A percentile compares a stretch with the other conserved stretches of the same genome.
Evolutionary conservation across 2,113 vertebrate species (phyloP).

Genomic region (Pycnonotus jocosus): DNA sequence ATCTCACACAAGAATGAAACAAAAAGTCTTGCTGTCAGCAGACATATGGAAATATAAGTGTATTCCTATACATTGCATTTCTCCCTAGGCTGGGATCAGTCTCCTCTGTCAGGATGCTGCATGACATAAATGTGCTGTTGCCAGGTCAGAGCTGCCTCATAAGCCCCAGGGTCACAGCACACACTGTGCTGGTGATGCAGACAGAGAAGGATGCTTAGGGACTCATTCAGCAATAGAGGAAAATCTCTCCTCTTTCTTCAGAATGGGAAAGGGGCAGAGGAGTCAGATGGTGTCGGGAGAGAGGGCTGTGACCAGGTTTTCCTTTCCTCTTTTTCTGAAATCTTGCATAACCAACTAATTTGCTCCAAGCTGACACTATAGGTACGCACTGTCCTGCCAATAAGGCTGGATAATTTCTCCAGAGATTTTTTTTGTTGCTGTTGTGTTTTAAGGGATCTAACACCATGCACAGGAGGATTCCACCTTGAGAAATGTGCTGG

Average conservation of each 20-base stretch:
- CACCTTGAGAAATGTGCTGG: neutral
- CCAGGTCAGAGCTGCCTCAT: neutral
- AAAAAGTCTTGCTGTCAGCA: neutral
- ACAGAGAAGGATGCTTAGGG: neutral
- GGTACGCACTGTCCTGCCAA: neutral
- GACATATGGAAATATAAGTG: neutral
- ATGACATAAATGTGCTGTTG: neutral
- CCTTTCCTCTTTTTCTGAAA: neutral
- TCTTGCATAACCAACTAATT: neutral
- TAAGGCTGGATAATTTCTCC: neutral
- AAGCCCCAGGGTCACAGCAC: neutral
- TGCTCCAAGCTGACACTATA: neutral
- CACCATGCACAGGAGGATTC: neutral
- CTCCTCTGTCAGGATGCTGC: neutral
- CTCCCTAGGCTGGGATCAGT: slow-evolving; percentile 1
- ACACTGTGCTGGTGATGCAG: fast-evolving
- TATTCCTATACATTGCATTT: neutral
- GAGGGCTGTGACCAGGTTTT: neutral
- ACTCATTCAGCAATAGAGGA: neutral
- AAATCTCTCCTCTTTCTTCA: neutral
- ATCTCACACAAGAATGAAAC: slow-evolving; percentile 3
- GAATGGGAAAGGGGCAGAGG: neutral
- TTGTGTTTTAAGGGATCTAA: neutral
- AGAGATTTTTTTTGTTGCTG: neutral
- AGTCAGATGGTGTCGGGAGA: neutral